These are phyloP conservation scores for Agriopis aurantiaria DNA, from an alignment of 2,888 invertebrate genomes.

Conservation along the genomic window DNA sequence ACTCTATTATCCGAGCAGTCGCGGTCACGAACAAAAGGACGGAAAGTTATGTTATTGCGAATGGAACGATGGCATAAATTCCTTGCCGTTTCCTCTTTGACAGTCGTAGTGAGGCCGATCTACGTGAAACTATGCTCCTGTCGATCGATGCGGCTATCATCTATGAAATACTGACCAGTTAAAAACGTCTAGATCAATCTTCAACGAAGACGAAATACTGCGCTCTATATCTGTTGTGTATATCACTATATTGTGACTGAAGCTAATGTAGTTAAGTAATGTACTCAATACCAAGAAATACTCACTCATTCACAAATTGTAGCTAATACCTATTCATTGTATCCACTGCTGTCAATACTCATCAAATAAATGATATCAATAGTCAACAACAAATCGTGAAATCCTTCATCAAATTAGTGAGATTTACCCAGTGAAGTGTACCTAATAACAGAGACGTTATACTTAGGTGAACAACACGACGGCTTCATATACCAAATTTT, in stretches of 20 bases:
- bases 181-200: constrained; percentile 15
- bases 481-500: too few relatives aligned
- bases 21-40: constrained; percentile 59
- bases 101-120: constrained; percentile 55
- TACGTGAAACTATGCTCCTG: constrained; percentile 64
- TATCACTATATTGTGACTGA: too few relatives aligned
- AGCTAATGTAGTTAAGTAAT: too few relatives aligned
- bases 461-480: too few relatives aligned
- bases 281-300: neutral
- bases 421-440: too few relatives aligned
- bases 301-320: neutral
- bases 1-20: constrained; percentile 39
- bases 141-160: constrained; percentile 29
- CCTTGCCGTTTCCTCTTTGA: constrained; percentile 60
- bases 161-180: constrained; percentile 22
- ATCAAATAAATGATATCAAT: too few relatives aligned
- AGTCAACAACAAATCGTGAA: too few relatives aligned
- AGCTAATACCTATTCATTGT: neutral
- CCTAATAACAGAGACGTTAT: too few relatives aligned
- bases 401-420: too few relatives aligned
- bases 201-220: neutral
- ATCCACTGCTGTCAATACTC: too few relatives aligned
- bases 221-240: neutral
- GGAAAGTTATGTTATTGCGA: constrained; percentile 71
- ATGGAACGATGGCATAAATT: constrained; percentile 69